phyloP scores from a whole-genome alignment of 1,140 invertebrate genomes.

The Camponotus floridanus region DNA sequence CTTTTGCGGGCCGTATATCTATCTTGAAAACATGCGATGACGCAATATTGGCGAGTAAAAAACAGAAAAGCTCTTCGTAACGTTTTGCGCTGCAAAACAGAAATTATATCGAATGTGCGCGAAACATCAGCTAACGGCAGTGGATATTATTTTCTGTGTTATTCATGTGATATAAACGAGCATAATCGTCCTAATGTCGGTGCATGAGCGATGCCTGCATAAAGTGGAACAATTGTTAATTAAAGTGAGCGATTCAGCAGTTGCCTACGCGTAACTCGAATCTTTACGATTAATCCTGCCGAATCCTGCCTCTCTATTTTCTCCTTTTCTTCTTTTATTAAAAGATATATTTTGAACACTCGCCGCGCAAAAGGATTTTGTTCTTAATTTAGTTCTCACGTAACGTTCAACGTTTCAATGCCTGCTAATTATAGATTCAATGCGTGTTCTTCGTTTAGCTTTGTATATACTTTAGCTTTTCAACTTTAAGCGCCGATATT shows the following conservation, averaged over 20 bases:
- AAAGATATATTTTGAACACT: conserved; percentile 35
- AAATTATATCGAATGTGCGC: background rate
- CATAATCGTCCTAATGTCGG: conserved; percentile 71
- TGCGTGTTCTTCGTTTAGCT: conserved; percentile 32
- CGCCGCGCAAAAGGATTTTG: conserved; percentile 33
- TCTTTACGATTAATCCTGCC: conserved; percentile 9
- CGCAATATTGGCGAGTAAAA: conserved; percentile 9
- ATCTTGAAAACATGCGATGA: background rate
- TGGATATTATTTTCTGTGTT: conserved; percentile 26
- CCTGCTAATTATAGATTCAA: conserved; percentile 59
- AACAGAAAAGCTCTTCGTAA: conserved; percentile 11
- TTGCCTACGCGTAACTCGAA: conserved; percentile 65
- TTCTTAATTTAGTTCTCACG: conserved; percentile 60
- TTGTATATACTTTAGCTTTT: conserved; percentile 53
- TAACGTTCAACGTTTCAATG: conserved; percentile 60
- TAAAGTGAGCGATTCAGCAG: conserved; percentile 62
- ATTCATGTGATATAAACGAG: conserved; percentile 56
- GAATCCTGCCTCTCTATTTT: conserved; percentile 16
- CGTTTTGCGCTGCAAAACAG: conserved; percentile 30
- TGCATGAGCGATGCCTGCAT: conserved; percentile 36
- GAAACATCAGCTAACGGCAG: background rate
- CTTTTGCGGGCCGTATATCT: background rate
- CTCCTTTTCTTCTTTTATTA: conserved; percentile 17
- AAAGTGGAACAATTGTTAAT: conserved; percentile 78
- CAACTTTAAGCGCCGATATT: background rate